Base-by-base conservation (phyloP, 2,797 vertebrate species). In the Psittacula derbiana region DNA sequence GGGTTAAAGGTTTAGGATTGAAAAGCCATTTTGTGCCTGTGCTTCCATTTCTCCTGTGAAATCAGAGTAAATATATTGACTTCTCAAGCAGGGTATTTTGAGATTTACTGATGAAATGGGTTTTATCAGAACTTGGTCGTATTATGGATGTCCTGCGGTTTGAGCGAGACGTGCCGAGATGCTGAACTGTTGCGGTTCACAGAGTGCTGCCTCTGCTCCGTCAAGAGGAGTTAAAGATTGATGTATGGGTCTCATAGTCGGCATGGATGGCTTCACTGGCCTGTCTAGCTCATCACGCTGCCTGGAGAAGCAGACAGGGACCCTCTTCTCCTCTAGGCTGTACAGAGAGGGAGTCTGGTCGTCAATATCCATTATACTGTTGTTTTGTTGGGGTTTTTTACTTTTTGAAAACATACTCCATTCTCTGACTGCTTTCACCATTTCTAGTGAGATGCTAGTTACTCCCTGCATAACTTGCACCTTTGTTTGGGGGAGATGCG, bases 41-140 rank as follows among this genome's bases (percentile, higher is more conserved):
- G 78, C 57, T 95, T 93, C 44, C 16, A 16, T 87, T 92, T 93
- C 47, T 92, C 13, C 80, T 2, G 27, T 80, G 72, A 94, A 92
- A 91, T 75, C 30, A 46, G 47, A 84, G 80, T 65, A 75, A 73
- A 81, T 69, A 43, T 81, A 79, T 38, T 85, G 84, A 87, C 71
- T 76, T 85, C 78, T 83, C 11, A 3, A 65, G 64, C 61, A 40
- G 80, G 36, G 33, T 60, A 16, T 85, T 82, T 92, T 73, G 88
- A 76, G 86, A 75, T 80, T 72, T 71, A 65, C 41, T 78, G 61
- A 74, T 78, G 41, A 62, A 91, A 80, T 65, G 60, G 52, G 18
- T 33, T 89, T 61, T 85, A 38, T 86, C 44, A 70, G 78, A 80
- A 60, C 52, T 87, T 79, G 55, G 31, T 83, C 5, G 9, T 61